These are phyloP conservation scores for Terrapene triunguis DNA, from an alignment of 2,113 vertebrate species.

Conservation along the genomic window DNA sequence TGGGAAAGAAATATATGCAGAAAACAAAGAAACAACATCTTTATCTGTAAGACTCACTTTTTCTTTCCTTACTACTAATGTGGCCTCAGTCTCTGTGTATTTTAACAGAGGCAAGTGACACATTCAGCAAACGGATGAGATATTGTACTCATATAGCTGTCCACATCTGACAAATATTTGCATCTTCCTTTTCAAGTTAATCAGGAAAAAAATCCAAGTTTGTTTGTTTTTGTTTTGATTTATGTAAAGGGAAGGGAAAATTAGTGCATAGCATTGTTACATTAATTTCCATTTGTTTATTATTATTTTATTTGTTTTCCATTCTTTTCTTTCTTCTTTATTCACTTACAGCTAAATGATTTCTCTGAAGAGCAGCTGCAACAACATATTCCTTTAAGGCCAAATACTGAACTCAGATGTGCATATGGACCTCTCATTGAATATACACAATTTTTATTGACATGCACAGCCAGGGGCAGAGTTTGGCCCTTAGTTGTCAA, in stretches of 20 bases:
- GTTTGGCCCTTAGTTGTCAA: not conserved
- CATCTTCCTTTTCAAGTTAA: not conserved
- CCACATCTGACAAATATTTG: not conserved
- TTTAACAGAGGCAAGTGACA: constrained; percentile 31
- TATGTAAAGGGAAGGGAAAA: not conserved
- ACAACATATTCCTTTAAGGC: constrained; percentile 30
- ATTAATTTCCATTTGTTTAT: not conserved
- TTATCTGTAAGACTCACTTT: not conserved
- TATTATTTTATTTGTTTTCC: accelerated
- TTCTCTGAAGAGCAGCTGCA: not conserved
- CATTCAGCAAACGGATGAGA: not conserved
- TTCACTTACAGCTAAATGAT: not conserved
- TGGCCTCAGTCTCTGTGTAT: not conserved
- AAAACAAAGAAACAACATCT: not conserved
- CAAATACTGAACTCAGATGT: constrained; percentile 40
- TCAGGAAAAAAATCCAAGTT: not conserved
- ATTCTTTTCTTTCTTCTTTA: not conserved
- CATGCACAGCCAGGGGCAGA: constrained; percentile 36
- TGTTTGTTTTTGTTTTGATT: not conserved
- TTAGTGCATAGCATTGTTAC: accelerated
- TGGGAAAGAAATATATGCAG: not conserved
- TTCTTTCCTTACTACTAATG: not conserved
- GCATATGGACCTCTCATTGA: not conserved
- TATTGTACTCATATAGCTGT: constrained; percentile 1
- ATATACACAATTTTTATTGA: constrained; percentile 32